phyloP scores from a whole-genome alignment of 2,797 vertebrate species.

The Xenentodon cancila region DNA sequence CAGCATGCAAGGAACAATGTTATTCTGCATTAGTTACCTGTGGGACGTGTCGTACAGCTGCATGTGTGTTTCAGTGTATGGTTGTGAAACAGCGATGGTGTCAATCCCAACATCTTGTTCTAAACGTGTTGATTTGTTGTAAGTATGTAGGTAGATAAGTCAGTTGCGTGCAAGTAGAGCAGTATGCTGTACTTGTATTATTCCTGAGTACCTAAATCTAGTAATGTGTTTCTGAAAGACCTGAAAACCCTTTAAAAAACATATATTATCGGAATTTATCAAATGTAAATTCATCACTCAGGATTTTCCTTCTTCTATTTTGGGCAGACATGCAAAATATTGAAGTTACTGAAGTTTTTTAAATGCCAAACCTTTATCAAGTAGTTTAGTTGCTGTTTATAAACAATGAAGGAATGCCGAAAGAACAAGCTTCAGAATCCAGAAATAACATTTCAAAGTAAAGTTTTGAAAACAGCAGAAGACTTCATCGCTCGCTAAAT shows the following conservation, averaged over 20 bases:
- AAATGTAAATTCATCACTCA: constrained; percentile 18
- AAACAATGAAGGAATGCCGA: too few relatives aligned
- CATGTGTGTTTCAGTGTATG: constrained; percentile 49
- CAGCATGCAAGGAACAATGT: constrained; percentile 79
- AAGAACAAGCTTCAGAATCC: too few relatives aligned
- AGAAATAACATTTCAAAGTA: too few relatives aligned
- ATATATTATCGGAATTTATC: constrained; percentile 29
- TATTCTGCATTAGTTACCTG: constrained; percentile 83
- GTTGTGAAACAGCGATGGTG: constrained; percentile 47
- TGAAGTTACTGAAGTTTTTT: too few relatives aligned
- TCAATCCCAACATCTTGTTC: constrained; percentile 59
- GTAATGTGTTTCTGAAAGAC: constrained; percentile 30
- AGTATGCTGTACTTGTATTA: constrained; percentile 48
- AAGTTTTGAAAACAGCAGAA: too few relatives aligned
- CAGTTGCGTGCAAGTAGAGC: constrained; percentile 29
- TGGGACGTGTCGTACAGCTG: constrained; percentile 63
- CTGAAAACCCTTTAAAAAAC: constrained; percentile 34
- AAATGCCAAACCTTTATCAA: too few relatives aligned
- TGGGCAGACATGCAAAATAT: too few relatives aligned
- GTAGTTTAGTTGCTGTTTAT: too few relatives aligned
- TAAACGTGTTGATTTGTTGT: constrained; percentile 51
- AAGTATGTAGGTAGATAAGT: constrained; percentile 46
- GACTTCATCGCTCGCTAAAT: too few relatives aligned
- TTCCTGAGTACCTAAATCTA: constrained; percentile 38
- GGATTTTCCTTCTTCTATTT: too few relatives aligned